Conservation (phyloP, 1,140 invertebrate genomes). For the Papilio polytes region DNA sequence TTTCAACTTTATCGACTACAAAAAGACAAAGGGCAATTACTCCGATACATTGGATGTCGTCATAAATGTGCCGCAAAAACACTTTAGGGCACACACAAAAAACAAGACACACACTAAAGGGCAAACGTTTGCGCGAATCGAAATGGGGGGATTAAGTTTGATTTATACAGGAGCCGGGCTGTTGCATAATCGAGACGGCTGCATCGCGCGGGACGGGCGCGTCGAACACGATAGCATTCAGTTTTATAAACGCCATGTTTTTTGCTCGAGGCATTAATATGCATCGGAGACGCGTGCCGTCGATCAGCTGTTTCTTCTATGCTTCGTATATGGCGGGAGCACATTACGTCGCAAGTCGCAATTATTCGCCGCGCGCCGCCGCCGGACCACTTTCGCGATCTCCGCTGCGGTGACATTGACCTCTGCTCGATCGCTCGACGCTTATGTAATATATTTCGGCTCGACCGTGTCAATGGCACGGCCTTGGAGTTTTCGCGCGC, state of each 20-base stretch:
- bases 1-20: constrained; percentile 15
- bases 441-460: constrained; percentile 76
- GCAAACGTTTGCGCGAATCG: constrained; percentile 27
- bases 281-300: constrained; percentile 74
- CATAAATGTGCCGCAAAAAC: constrained; percentile 22
- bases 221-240: constrained; percentile 68
- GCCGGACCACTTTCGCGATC: constrained; percentile 78
- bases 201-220: constrained; percentile 52
- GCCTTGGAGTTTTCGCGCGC: constrained; percentile 49
- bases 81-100: too few relatives aligned
- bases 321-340: constrained; percentile 77
- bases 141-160: constrained; percentile 23
- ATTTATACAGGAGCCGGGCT: constrained; percentile 23
- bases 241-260: constrained; percentile 74
- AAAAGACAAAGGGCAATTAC: constrained; percentile 29
- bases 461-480: constrained; percentile 60
- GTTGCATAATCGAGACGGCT: constrained; percentile 64
- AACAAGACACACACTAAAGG: too few relatives aligned
- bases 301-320: constrained; percentile 82
- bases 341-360: constrained; percentile 78
- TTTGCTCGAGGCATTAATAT: constrained; percentile 74
- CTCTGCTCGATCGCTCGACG: constrained; percentile 48
- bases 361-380: constrained; percentile 72
- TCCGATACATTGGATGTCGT: not conserved
- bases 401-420: constrained; percentile 79